phyloP scores from a whole-genome alignment of 2,113 vertebrate genomes.

The Eublepharis macularius region DNA sequence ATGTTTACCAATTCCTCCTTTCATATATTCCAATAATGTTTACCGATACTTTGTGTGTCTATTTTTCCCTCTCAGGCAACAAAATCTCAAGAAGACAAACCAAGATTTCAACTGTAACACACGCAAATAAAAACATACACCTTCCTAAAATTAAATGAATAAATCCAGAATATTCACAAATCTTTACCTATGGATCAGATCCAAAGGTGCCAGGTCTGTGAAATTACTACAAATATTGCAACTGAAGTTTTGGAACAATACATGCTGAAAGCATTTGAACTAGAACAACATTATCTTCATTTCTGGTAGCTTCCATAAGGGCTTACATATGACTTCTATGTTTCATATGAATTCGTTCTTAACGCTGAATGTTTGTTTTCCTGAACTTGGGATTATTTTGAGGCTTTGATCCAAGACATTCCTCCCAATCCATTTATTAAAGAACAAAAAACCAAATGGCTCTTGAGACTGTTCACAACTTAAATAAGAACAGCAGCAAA shows the following conservation, averaged over 20 bases:
- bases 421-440: background rate
- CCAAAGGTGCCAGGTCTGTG: too few species aligned
- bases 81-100: background rate
- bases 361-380: background rate
- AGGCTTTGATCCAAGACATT: background rate
- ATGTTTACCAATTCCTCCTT: background rate
- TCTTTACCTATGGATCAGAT: background rate
- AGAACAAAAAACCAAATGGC: too few species aligned
- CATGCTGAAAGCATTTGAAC: background rate
- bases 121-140: background rate
- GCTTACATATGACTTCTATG: too few species aligned
- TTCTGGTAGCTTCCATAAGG: background rate
- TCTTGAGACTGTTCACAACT: too few species aligned
- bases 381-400: background rate
- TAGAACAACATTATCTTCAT: background rate
- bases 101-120: background rate
- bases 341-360: background rate
- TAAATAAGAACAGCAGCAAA: too few species aligned
- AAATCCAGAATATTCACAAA: background rate
- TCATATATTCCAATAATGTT: background rate
- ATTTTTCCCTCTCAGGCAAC: background rate
- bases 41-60: conserved; percentile 27
- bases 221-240: background rate
- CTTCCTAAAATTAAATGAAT: background rate
- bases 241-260: background rate